Evolutionary conservation across 2,888 invertebrate genomes (phyloP), one percentile per base, ranked within the genome.

Genomic region (Galerucella nymphaeae): DNA sequence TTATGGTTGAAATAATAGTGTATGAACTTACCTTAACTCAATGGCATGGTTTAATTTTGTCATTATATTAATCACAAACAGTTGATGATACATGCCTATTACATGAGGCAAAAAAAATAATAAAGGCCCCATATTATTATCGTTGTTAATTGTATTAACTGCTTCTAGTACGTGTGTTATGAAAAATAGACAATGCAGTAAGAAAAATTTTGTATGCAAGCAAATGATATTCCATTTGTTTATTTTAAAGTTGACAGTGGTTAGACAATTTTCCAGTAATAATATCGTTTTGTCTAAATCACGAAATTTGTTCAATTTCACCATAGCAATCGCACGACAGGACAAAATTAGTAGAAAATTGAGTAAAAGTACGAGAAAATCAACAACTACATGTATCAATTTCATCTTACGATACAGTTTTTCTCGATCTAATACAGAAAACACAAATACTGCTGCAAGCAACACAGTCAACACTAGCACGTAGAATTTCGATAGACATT

Each of bases 61-160:
- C 6, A 70, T 23, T 5, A 63, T 10, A 55, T 20, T 57, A 10
- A 64, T 64, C 2, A 70, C 59, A 45, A 48, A 70, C 2, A 70
- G 23, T 16, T 70, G 63, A 50, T 70, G 64, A 42, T 70, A 64
- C 30, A 70, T n/a, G 38, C 41, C 61, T n/a, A 62, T 41, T 1
- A 70, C 55, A 20, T 55, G 42, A 2, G 70, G 70, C 13, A 70
- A 8, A 57, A 63, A 70, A 16, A 64, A 57, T n/a, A 63, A 30
- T 0, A 63, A 11, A 63, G 16, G 57, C 4, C 20, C 13, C 1
- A 42, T 13, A 42, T 42, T 45, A 18, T 63, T 3, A 6, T 1
- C 10, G 3, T 59, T 23, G 2, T 14, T 0, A 6, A 63, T 8
- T 45, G 45, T 57, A 20, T 11, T 23, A 11, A 13, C 38, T 5